Evolutionary conservation across 2,888 invertebrate species (phyloP), one percentile per base, ranked within the genome.

Genomic region (Hyppa rectilinea): DNA sequence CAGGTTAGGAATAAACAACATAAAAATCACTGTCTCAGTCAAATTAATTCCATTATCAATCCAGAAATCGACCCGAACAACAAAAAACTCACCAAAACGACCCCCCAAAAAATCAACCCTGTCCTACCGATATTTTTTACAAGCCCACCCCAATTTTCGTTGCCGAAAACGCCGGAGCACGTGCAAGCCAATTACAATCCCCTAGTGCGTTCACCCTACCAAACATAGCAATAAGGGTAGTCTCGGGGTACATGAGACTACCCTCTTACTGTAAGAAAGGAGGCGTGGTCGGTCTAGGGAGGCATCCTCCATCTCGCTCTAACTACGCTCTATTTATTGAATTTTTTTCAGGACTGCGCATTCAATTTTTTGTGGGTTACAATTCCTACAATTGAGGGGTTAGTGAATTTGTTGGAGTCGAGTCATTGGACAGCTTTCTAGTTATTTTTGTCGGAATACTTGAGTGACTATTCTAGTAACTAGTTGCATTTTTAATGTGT

Each of bases 231-330:
- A 75, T 79, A 82, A 79, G 87, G n/a, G n/a, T n/a, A n/a, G n/a
- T n/a, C n/a, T n/a, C n/a, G n/a, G n/a, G n/a, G n/a, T n/a, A n/a
- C 87, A 88, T 85, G 87, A 88, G 89, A 86, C 82, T 86, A 84
- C 89, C 85, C 87, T 87, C 87, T 89, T 83, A 85, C 89, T 47
- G 60, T 73, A 80, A 92, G 93, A 93, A 92, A 92, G 89, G 87
- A 88, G 93, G 93, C 92, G 93, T 91, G 92, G 89, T 78, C 58
- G 26, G 86, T 86, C 86, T 86, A 86, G 91, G 89, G 90, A 86
- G 90, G 89, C 61, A 81, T 87, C 83, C 84, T 85, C 83, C 87
- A 85, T 92, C 92, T 86, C 90, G 77, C 86, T 92, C 89, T 78
- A 52, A 81, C 90, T 31, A 58, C 74, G 20, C 29, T 60, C 49